Conservation (phyloP, 2,888 invertebrate genomes). For the Callimorpha dominula region DNA sequence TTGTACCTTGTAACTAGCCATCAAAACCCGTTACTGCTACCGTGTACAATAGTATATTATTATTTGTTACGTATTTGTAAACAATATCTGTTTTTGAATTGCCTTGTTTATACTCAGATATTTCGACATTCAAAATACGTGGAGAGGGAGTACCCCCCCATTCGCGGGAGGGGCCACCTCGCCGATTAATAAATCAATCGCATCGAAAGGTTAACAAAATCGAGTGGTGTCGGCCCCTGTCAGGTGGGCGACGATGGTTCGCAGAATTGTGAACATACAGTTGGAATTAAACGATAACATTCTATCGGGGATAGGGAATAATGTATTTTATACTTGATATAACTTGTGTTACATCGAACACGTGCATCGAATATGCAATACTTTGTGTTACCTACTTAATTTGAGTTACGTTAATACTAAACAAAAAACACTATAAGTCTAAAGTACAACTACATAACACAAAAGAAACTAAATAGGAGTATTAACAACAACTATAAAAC, state of each 20-base stretch:
- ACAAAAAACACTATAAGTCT: background rate
- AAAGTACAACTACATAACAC: background rate
- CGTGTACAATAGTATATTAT: background rate
- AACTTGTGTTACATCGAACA: too few relatives aligned
- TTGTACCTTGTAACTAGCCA: background rate
- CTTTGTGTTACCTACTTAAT: too few relatives aligned
- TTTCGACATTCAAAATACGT: constrained; percentile 38
- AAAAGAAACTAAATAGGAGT: background rate
- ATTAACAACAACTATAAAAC: background rate
- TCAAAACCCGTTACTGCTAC: constrained; percentile 13
- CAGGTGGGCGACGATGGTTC: constrained; percentile 13
- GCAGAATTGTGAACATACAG: constrained; percentile 5
- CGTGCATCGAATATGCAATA: too few relatives aligned
- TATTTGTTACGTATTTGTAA: constrained; percentile 1
- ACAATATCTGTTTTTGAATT: constrained; percentile 7
- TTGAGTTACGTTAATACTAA: background rate
- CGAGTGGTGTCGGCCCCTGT: constrained; percentile 12
- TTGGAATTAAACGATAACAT: constrained; percentile 10
- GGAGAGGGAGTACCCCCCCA: background rate
- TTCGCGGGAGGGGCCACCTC: constrained; percentile 3
- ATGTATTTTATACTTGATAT: background rate
- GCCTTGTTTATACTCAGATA: constrained; percentile 15
- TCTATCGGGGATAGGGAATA: constrained; percentile 6
- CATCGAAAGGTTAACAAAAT: constrained; percentile 39
- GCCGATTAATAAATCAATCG: constrained; percentile 44